Conservation (phyloP, 2,113 vertebrate genomes). For the Cepphus grylle region DNA sequence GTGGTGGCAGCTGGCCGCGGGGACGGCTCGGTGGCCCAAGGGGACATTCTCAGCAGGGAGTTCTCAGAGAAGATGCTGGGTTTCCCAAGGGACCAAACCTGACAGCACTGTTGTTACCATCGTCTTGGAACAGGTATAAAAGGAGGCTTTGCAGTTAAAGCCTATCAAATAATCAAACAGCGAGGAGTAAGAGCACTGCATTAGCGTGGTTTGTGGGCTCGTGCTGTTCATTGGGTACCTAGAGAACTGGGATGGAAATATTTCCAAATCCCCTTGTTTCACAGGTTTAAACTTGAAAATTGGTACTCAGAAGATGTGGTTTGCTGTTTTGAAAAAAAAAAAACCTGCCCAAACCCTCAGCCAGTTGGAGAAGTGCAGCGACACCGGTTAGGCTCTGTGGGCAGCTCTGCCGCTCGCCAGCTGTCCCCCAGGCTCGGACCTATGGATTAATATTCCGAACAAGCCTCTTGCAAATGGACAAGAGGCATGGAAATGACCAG, state of each 20-base stretch:
- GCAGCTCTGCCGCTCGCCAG: background rate
- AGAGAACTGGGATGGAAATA: background rate
- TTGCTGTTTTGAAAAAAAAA: background rate
- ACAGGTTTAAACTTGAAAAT: background rate
- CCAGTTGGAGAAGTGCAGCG: background rate
- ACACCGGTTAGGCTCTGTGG: background rate
- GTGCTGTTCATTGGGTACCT: background rate
- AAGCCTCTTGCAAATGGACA: background rate
- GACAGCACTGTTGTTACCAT: background rate
- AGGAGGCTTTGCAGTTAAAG: background rate
- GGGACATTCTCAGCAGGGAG: background rate
- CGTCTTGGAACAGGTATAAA: background rate
- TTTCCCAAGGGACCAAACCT: background rate
- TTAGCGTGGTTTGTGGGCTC: rapidly evolving
- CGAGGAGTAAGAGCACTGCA: rapidly evolving
- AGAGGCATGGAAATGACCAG: background rate
- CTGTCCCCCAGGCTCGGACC: rapidly evolving
- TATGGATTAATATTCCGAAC: background rate
- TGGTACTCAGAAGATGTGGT: background rate
- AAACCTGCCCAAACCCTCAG: background rate
- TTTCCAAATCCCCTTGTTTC: background rate
- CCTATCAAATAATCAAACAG: background rate
- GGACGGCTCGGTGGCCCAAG: background rate
- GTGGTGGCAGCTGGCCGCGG: rapidly evolving
- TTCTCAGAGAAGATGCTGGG: background rate